These are phyloP conservation scores for Pomacea canaliculata DNA, from an alignment of 2,888 invertebrate genomes.

Conservation along the genomic window DNA sequence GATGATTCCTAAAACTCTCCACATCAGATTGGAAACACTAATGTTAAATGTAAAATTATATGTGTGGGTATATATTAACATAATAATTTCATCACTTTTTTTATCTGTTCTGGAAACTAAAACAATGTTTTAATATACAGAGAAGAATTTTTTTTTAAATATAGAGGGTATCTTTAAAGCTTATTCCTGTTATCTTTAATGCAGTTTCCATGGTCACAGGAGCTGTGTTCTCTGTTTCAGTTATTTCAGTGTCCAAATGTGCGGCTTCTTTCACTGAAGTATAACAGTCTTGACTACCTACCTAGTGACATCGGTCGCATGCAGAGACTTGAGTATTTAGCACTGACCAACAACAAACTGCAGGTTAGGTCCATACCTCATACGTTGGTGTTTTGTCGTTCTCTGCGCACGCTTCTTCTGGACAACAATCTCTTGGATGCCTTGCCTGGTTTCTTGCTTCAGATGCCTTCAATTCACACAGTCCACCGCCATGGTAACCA, in stretches of 20 bases:
- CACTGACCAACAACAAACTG: slow-evolving; percentile 71
- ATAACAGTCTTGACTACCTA: slow-evolving; percentile 69
- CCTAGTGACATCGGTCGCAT: slow-evolving; percentile 71
- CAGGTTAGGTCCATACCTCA: slow-evolving; percentile 71
- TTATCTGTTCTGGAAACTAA: no score
- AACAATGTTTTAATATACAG: no score
- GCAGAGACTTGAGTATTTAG: slow-evolving; percentile 68
- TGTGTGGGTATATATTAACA: no score
- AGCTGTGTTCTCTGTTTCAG: slow-evolving; percentile 52
- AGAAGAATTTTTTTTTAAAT: no score
- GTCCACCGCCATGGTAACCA: slow-evolving; percentile 73
- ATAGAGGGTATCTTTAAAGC: no score
- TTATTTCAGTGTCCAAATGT: slow-evolving; percentile 70
- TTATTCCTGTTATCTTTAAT: no score
- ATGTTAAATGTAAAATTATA: no score
- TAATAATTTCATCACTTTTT: no score
- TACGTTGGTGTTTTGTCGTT: slow-evolving; percentile 69
- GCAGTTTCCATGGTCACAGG: no score
- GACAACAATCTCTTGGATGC: slow-evolving; percentile 72
- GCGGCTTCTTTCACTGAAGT: slow-evolving; percentile 69
- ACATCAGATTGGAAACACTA: no score
- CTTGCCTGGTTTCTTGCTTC: slow-evolving; percentile 70
- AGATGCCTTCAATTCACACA: slow-evolving; percentile 69
- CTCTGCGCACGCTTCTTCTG: slow-evolving; percentile 67
- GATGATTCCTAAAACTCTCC: no score